A percentile compares a stretch with the other conserved stretches of the same genome.
phyloP scores from a whole-genome alignment of 2,113 vertebrate genomes.

The Equus quagga region DNA sequence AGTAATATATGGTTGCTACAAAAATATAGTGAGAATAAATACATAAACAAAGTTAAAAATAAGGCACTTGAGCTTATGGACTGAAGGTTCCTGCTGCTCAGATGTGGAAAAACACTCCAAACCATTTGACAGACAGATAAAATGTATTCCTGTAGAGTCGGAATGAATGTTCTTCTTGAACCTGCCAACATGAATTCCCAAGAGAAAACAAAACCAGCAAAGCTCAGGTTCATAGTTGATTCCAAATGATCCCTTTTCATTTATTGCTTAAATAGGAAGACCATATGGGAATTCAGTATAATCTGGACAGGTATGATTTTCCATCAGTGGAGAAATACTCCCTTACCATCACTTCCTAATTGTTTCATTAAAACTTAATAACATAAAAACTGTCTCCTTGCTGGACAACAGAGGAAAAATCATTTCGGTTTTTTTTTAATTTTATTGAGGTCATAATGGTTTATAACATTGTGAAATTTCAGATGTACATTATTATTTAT shows the following conservation, averaged over 20 bases:
- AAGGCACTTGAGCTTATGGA: background rate
- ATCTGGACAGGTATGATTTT: background rate
- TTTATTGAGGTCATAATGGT: no score
- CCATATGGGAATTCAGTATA: background rate
- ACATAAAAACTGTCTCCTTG: background rate
- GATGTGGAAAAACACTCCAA: background rate
- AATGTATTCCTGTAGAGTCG: background rate
- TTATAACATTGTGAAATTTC: no score
- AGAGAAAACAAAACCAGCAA: background rate
- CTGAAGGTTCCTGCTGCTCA: background rate
- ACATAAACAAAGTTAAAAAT: background rate
- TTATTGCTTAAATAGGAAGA: background rate
- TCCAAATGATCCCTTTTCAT: background rate
- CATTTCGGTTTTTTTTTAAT: background rate
- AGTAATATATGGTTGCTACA: conserved; percentile 8
- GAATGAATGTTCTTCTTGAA: background rate
- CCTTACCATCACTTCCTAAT: background rate
- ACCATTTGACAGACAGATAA: conserved; percentile 23
- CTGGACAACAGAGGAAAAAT: background rate
- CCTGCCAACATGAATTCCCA: background rate
- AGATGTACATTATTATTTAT: no score
- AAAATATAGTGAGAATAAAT: conserved; percentile 36
- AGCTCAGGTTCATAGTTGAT: background rate
- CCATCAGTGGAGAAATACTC: background rate
- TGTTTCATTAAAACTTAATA: conserved; percentile 22